These are phyloP conservation scores for Monopterus albus DNA, from an alignment of 2,113 vertebrate species.

Conservation along the genomic window DNA sequence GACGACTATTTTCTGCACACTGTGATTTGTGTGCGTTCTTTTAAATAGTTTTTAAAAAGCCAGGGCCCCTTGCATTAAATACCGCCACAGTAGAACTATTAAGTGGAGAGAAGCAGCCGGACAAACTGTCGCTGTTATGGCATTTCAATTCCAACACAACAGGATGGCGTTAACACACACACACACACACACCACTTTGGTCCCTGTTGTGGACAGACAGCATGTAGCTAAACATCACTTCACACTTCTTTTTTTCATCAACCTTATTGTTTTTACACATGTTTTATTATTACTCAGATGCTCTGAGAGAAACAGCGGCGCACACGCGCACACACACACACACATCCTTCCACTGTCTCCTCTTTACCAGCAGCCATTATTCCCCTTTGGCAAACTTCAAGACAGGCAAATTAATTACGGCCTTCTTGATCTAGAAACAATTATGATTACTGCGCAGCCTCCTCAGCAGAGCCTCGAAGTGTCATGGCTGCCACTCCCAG, in stretches of 20 bases:
- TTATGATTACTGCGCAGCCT: slow-evolving; percentile 67
- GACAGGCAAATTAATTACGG: slow-evolving; percentile 76
- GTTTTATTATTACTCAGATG: slow-evolving; percentile 40
- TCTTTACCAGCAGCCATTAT: slow-evolving; percentile 58
- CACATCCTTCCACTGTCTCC: slow-evolving; percentile 41
- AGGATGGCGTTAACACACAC: slow-evolving; percentile 47
- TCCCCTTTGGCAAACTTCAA: slow-evolving; percentile 66
- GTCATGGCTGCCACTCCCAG: slow-evolving; percentile 70
- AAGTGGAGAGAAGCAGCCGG: slow-evolving; percentile 69
- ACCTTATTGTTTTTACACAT: slow-evolving; percentile 43
- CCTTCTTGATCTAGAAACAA: slow-evolving; percentile 79
- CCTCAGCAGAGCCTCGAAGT: slow-evolving; percentile 66
- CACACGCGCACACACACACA: slow-evolving; percentile 11
- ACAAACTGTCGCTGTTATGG: slow-evolving; percentile 63
- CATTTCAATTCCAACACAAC: slow-evolving; percentile 75
- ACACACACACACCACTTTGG: slow-evolving; percentile 27
- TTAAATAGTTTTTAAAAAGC: slow-evolving; percentile 78
- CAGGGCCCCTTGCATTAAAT: slow-evolving; percentile 76
- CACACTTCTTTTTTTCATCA: slow-evolving; percentile 20
- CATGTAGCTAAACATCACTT: slow-evolving; percentile 38
- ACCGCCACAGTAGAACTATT: slow-evolving; percentile 71
- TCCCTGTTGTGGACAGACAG: slow-evolving; percentile 38
- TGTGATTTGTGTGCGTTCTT: slow-evolving; percentile 73
- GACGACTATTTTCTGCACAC: slow-evolving; percentile 77
- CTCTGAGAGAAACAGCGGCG: slow-evolving; percentile 4